These are phyloP conservation scores for Leptopilina drosophilae DNA, from an alignment of 2,888 invertebrate genomes.

Conservation along the genomic window DNA sequence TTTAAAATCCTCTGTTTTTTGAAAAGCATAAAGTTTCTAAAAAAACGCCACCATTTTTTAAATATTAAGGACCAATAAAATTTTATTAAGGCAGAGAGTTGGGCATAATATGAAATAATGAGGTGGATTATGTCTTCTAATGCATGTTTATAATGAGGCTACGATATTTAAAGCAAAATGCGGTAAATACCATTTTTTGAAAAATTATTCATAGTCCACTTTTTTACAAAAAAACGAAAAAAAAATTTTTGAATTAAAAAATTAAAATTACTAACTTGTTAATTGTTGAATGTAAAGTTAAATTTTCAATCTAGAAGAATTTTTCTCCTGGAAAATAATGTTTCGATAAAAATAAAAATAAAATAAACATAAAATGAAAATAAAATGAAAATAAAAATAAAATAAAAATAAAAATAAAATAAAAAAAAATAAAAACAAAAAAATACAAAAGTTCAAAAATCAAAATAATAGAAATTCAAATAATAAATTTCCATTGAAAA, in stretches of 20 bases:
- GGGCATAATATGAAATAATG: conserved; percentile 22
- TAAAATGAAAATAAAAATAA: no score
- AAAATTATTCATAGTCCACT: not conserved
- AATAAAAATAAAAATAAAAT: no score
- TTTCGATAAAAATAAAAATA: no score
- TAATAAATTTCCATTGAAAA: no score
- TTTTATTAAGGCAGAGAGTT: conserved; percentile 21
- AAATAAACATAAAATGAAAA: no score
- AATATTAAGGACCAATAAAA: conserved; percentile 20
- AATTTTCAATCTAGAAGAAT: no score
- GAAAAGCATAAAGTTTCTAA: not conserved
- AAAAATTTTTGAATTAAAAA: conserved; percentile 9
- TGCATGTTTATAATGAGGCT: conserved; percentile 21
- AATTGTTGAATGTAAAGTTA: not conserved
- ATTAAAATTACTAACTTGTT: not conserved
- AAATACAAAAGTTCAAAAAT: no score
- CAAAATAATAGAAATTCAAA: no score
- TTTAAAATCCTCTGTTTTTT: no score
- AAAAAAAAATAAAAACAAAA: no score
- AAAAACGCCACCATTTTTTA: not conserved
- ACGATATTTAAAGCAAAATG: not conserved
- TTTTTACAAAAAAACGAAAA: not conserved
- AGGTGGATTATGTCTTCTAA: conserved; percentile 25
- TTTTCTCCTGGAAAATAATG: no score
- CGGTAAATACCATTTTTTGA: not conserved